Conservation (phyloP, 37 sponge, comb jelly and placozoan species). For the Hormiphora californensis region DNA sequence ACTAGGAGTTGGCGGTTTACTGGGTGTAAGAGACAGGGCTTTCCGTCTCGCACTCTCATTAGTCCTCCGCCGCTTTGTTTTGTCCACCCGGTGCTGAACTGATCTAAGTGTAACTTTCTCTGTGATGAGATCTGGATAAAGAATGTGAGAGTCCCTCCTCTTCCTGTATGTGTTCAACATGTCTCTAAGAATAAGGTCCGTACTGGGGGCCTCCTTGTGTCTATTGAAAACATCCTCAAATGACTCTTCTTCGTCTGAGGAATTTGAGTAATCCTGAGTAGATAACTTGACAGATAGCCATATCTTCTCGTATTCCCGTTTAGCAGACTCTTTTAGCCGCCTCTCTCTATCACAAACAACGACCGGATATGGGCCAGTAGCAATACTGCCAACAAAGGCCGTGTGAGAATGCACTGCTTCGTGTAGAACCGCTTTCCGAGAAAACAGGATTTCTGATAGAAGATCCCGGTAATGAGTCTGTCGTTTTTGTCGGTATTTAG, state of each 20-base stretch:
- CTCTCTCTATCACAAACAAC: background rate
- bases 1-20: no score
- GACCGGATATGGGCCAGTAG: background rate
- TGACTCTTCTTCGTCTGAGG: constrained; percentile 48
- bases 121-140: constrained; percentile 45
- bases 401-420: background rate
- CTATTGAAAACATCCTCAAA: constrained; percentile 44
- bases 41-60: no score
- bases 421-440: background rate
- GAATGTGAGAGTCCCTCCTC: constrained; percentile 23
- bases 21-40: no score
- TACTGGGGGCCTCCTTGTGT: background rate
- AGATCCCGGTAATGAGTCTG: constrained; percentile 17
- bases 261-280: constrained; percentile 39
- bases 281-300: constrained; percentile 42
- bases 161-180: constrained; percentile 16
- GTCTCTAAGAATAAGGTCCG: constrained; percentile 8
- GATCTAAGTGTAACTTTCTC: constrained; percentile 50
- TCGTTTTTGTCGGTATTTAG: background rate
- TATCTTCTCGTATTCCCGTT: constrained; percentile 47
- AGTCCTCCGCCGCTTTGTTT: constrained; percentile 20
- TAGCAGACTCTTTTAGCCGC: constrained; percentile 8
- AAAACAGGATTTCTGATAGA: constrained; percentile 38
- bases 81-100: constrained; percentile 19
- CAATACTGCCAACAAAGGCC: background rate